phyloP scores from a whole-genome alignment of 64 coral and sea anemone genomes.

The Stichodactyla mertensii region DNA sequence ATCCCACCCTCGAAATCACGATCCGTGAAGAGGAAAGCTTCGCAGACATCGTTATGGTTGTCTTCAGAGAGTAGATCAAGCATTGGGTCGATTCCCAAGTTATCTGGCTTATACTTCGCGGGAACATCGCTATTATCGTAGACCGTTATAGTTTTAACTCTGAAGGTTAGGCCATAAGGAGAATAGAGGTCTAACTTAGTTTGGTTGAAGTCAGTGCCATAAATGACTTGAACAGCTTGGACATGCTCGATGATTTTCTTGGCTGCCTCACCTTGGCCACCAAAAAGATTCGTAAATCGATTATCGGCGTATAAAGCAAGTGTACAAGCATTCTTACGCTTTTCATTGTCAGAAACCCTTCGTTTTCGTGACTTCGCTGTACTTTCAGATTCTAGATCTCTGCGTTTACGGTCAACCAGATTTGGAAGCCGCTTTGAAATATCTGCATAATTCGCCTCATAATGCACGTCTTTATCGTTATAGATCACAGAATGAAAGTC shows the following conservation, averaged over 20 bases:
- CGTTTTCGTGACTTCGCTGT: conserved; percentile 32
- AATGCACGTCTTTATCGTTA: conserved; percentile 70
- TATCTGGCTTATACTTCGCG: conserved; percentile 37
- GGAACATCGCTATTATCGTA: conserved; percentile 58
- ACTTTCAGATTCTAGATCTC: not conserved
- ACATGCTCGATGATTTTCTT: conserved; percentile 71
- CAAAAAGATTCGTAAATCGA: conserved; percentile 78
- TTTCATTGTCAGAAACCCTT: conserved; percentile 31
- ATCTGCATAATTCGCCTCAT: conserved; percentile 51
- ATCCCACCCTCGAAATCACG: conserved; percentile 91
- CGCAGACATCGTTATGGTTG: conserved; percentile 61
- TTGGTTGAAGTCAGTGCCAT: conserved; percentile 54
- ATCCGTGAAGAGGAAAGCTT: conserved; percentile 93
- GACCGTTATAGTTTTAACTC: conserved; percentile 55
- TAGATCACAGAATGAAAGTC: conserved; percentile 93
- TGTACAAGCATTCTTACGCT: conserved; percentile 40
- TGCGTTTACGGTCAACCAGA: conserved; percentile 23
- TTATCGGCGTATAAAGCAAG: conserved; percentile 67
- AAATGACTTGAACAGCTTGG: conserved; percentile 62
- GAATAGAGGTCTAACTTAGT: conserved; percentile 27
- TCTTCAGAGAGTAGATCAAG: conserved; percentile 63
- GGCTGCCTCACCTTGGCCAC: conserved; percentile 59
- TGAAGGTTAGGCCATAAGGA: conserved; percentile 60
- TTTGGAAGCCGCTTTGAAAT: conserved; percentile 37
- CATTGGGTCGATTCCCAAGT: conserved; percentile 75